Evolutionary conservation across 2,888 invertebrate genomes (phyloP).

Genomic region (Erebia epiphron): DNA sequence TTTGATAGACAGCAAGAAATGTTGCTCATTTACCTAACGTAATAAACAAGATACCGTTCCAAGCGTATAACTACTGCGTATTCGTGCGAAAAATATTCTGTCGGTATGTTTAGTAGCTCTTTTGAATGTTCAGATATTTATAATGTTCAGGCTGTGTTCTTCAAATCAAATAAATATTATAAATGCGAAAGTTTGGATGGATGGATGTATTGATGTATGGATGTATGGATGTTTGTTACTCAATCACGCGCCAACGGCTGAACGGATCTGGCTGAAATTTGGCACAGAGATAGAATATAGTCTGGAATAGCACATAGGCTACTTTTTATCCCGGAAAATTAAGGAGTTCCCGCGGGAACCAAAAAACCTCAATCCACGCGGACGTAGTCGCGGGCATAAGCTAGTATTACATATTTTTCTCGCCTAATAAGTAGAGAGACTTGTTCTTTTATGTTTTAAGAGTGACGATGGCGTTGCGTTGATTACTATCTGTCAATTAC

Average conservation of each 20-base stretch:
- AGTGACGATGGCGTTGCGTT: background rate
- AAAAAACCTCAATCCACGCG: no score
- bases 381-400: no score
- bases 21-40: constrained; percentile 11
- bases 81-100: background rate
- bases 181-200: no score
- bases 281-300: no score
- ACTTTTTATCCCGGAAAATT: no score
- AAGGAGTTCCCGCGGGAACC: no score
- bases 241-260: no score
- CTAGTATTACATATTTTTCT: background rate
- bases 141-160: background rate
- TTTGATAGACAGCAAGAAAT: constrained; percentile 3
- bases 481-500: background rate
- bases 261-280: no score
- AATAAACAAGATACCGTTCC: constrained; percentile 1
- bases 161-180: no score
- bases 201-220: no score
- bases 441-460: background rate
- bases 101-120: background rate
- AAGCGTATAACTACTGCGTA: background rate
- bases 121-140: background rate
- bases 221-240: no score
- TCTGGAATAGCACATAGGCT: no score
- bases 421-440: background rate